Base-by-base conservation (phyloP, 2,888 invertebrate genomes). In the Idaea straminata region DNA sequence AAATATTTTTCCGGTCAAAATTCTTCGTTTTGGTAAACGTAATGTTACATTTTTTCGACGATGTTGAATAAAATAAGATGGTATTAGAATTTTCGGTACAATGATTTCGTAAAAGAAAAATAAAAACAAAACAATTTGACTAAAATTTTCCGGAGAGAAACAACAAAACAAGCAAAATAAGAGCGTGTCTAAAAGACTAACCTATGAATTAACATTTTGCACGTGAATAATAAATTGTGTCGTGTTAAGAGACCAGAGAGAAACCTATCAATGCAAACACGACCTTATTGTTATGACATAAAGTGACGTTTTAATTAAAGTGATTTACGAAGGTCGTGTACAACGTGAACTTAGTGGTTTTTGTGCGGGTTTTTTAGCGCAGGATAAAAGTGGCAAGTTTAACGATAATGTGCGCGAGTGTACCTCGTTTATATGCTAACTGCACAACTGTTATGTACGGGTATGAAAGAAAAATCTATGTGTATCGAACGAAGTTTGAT, bases 301-400 rank as follows among this genome's bases (percentile, higher is more conserved):
- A 13, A 47, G 47, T 47, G 47, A 47, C 47, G 13, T 47, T 47
- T 47, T 47, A 47, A 47, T 47, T 47, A 47, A 47, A 47, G 47
- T 47, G 47, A 47, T 47, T 47, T 47, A 47, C 13, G 47, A 47
- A 47, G 47, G 47, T 47, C 47, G 47, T 10, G 47, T 47, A 47
- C 47, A 47, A 47, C 47, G 47, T 47, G 47, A 47, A 47, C 47
- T 47, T 47, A 47, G 47, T 47, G 47, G 47, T 47, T 47, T 47
- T 47, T 47, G 47, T 47, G 3, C 47, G 13, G 47, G 7, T 47
- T 47, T 47, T 47, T 47, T 13, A 47, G 47, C 47, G 47, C 13
- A 47, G 47, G 47, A 47, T 47, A 47, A 47, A 47, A 5, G 47
- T 47, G 47, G 47, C 47, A 47, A 47, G 47, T 47, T 47, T 13